phyloP scores from a whole-genome alignment of 2,888 invertebrate genomes.

The Calameuta idolon region DNA sequence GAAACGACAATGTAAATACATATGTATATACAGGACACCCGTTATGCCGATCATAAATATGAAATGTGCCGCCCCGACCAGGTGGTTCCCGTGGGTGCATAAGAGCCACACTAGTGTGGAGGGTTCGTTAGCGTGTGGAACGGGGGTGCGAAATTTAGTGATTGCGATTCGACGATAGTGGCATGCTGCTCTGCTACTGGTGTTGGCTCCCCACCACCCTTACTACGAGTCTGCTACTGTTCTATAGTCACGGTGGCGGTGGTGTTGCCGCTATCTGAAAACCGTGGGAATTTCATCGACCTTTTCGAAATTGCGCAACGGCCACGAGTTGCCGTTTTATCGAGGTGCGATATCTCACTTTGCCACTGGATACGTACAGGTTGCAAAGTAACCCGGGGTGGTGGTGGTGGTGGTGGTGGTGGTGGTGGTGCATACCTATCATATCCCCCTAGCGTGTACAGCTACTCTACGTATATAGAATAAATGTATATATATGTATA shows the following conservation, averaged over 20 bases:
- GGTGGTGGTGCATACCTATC: background rate
- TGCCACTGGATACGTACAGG: background rate
- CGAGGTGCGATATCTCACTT: background rate
- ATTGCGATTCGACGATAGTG: constrained; percentile 1
- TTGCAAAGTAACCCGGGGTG: background rate
- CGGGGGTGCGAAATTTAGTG: constrained; percentile 7
- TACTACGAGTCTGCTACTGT: background rate
- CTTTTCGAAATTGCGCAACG: constrained; percentile 1
- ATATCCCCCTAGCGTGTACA: background rate
- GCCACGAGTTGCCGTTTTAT: constrained; percentile 2
- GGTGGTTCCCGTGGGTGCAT: background rate
- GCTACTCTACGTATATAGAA: background rate
- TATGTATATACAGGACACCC: background rate
- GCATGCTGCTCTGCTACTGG: background rate
- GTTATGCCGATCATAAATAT: background rate
- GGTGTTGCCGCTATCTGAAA: background rate
- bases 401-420: background rate
- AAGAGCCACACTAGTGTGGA: background rate
- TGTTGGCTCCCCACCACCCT: background rate
- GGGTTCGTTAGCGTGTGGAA: background rate
- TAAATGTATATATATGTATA: background rate
- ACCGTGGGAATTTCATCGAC: constrained; percentile 10
- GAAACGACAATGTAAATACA: background rate
- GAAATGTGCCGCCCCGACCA: background rate
- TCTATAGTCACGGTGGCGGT: background rate